These are phyloP conservation scores for Aphis gossypii DNA, from an alignment of 1,140 invertebrate genomes.

Conservation along the genomic window DNA sequence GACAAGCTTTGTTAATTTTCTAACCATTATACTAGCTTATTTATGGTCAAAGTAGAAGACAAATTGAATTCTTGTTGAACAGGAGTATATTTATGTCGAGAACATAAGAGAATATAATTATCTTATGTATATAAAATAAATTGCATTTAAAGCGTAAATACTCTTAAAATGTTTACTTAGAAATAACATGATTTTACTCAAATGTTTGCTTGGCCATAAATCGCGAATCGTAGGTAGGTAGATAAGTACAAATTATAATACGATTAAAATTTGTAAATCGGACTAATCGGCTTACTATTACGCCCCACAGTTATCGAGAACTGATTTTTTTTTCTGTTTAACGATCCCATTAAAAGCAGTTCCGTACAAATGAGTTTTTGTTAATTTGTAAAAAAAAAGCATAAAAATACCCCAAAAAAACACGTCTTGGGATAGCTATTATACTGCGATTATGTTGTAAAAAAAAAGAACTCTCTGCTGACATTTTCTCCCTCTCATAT, in stretches of 20 bases:
- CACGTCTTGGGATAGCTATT: slow-evolving; percentile 28
- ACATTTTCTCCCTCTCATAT: slow-evolving; percentile 14
- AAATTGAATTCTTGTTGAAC: not conserved
- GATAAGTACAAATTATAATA: not conserved
- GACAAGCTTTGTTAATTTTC: not conserved
- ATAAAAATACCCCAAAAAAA: slow-evolving; percentile 18
- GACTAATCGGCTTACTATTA: not conserved
- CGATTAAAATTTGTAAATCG: not conserved
- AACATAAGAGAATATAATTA: not conserved
- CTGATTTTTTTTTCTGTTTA: not conserved
- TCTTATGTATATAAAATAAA: not conserved
- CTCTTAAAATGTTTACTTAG: not conserved
- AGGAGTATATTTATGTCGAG: not conserved
- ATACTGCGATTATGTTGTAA: not conserved
- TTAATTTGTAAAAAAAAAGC: slow-evolving; percentile 5
- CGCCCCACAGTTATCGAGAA: not conserved
- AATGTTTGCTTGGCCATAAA: not conserved
- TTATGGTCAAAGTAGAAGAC: not conserved
- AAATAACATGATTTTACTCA: not conserved
- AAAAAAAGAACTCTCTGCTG: slow-evolving; percentile 8
- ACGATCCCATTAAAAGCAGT: not conserved
- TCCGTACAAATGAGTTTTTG: not conserved
- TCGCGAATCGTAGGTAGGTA: not conserved
- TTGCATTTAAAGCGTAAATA: not conserved
- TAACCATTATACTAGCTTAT: not conserved